Base-by-base conservation (phyloP, 2,113 vertebrate genomes). In the Prochilodus magdalenae region DNA sequence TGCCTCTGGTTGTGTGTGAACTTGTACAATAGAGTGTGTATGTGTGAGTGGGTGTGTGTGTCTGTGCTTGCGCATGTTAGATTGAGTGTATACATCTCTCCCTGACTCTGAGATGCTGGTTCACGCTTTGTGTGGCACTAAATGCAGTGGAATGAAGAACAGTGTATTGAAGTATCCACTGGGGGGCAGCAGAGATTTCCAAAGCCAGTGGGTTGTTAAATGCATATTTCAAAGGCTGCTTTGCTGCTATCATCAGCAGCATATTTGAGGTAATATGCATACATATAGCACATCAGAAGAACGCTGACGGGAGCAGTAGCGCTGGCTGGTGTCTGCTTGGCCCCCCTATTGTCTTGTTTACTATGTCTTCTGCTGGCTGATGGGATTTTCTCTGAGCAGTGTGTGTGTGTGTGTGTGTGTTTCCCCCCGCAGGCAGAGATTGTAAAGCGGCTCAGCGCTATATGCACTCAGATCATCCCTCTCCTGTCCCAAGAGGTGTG, bases 401-500 rank as follows among this genome's bases (percentile, higher is more conserved):
- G 5, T 66, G 40, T 62, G 59, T 22, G 29, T 11, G 16, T 55
- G 24, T 62, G 65, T 74, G 24, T 81, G 66, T 77, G 59, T 73
- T n/a, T 82, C 16, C 81, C 57, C 75, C 60, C 66, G 57, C 81
- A 87, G 86, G 86, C 86, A 0, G 86, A 87, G 80, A 87, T 87
- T 75, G 86, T 87, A 59, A 87, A 87, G 81, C 83, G 86, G 24
- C 86, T 87, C 77, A 85, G 83, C 47, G 83, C 86, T 77, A 85
- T 87, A 83, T 87, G 86, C 77, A 74, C 83, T 74, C 86, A 87
- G 86, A 87, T 87, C 75, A 83, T 87, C 78, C 86, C 86, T 26
- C 83, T 87, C 18, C 73, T 87, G 77, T 87, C 86, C 73, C 86
- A 87, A 77, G 86, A 87, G 86, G 86, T 87, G 60, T 78, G 69